Base-by-base conservation (phyloP, 2,797 vertebrate genomes). In the Myotis pilosus region DNA sequence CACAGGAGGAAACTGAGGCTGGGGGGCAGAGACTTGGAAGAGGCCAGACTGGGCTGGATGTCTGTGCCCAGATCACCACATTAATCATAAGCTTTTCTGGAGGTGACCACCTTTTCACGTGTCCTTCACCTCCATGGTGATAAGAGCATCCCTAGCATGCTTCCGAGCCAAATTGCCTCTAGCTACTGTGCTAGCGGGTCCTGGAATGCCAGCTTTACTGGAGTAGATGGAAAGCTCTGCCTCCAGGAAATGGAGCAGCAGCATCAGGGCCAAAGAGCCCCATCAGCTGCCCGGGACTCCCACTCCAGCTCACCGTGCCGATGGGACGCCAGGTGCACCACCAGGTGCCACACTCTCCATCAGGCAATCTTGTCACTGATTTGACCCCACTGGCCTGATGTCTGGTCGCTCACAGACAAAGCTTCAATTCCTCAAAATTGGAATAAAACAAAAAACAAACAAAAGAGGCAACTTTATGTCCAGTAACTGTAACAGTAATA, bases 281-380 rank as follows among this genome's bases (percentile, higher is more conserved):
- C 2, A 30, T 5, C 13, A 3, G 25, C 13, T 11, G 25, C 38
- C 28, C 23, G 6, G 60, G 47, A n/a, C n/a, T 17, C 11, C 36
- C 55, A 5, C 53, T 55, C 44, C 10, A 10, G 44, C 1, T 19
- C 57, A 23, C 0, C 0, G 41, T 16, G 17, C 36, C 0, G 1
- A 16, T 1, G 13, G 2, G 60, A 79, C 0, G 3, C 47, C 25
- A 51, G 15, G 49, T 0, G 25, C 36, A 19, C 66, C 1, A 0
- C 5, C 20, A 3, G 12, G 30, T 3, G 6, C 23, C 57, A 17
- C 7, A 3, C 5, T 23, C 30, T 15, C 6, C 49, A 38, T 9
- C 6, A 2, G 17, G 36, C 20, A 82, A 9, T 6, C 49, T 41
- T 12, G n/a, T 55, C 62, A 8, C 57, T 7, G 36, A 76, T 38